Conservation (phyloP, 1,140 invertebrate genomes). For the Zaprionus kolodkinae region DNA sequence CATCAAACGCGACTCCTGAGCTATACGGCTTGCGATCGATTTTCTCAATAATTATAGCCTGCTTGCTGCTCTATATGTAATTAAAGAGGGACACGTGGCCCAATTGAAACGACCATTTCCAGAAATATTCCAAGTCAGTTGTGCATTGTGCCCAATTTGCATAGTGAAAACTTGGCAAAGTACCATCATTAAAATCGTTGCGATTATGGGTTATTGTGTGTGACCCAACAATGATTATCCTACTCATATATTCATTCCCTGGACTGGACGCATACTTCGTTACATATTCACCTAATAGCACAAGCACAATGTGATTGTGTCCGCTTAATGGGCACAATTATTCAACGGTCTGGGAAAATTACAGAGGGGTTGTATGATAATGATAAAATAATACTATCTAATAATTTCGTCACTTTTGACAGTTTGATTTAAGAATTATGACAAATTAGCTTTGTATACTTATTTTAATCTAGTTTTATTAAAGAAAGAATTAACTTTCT, state of each 20-base stretch:
- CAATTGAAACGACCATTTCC: not conserved
- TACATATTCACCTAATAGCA: conserved; percentile 18
- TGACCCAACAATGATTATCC: conserved; percentile 13
- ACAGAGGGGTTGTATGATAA: not conserved
- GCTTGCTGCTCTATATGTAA: conserved; percentile 1
- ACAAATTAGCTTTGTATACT: not conserved
- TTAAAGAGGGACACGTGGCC: conserved; percentile 12
- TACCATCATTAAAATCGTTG: not conserved
- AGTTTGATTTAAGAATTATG: not conserved
- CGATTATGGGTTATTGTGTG: not conserved
- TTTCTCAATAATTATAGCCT: conserved; percentile 29
- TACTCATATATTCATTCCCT: conserved; percentile 16
- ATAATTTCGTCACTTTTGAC: not conserved
- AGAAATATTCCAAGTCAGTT: not conserved
- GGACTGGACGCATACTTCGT: not conserved
- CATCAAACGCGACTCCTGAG: conserved; percentile 1
- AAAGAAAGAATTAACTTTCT: too few species aligned
- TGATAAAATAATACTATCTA: not conserved
- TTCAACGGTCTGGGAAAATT: conserved; percentile 7
- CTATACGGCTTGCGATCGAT: conserved; percentile 19
- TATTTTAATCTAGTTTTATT: not conserved
- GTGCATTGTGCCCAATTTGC: not conserved
- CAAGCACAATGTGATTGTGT: conserved; percentile 6
- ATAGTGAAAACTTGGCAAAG: conserved; percentile 6
- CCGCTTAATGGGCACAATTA: conserved; percentile 18